Conservation (phyloP, 2,888 invertebrate genomes). For the Biston betularia region DNA sequence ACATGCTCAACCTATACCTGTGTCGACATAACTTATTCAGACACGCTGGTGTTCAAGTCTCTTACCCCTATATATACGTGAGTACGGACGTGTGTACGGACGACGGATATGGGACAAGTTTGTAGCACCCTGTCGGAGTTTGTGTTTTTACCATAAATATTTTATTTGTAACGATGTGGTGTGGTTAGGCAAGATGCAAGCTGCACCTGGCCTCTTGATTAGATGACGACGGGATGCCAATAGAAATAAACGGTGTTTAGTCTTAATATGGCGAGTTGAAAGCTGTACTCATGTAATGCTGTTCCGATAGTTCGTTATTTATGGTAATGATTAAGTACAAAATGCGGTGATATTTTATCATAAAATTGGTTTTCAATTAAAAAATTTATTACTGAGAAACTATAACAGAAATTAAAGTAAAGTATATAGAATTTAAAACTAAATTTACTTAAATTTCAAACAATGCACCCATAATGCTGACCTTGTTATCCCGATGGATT, state of each 20-base stretch:
- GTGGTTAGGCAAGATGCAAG: conserved; percentile 37
- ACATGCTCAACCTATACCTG: conserved; percentile 53
- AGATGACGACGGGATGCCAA: conserved; percentile 33
- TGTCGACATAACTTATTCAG: conserved; percentile 69
- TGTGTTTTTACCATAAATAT: conserved; percentile 54
- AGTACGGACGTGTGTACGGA: conserved; percentile 61
- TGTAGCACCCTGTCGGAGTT: conserved; percentile 50
- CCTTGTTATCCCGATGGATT: too few species aligned
- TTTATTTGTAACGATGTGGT: conserved; percentile 50
- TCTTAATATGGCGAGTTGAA: conserved; percentile 24
- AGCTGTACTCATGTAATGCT: conserved; percentile 12
- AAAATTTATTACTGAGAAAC: too few species aligned
- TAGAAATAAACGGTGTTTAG: conserved; percentile 20
- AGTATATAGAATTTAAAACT: too few species aligned
- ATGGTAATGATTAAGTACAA: background rate
- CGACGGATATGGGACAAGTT: conserved; percentile 60
- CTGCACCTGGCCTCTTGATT: conserved; percentile 36
- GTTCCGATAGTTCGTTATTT: conserved; percentile 9
- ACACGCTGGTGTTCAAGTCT: conserved; percentile 57
- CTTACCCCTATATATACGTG: conserved; percentile 49
- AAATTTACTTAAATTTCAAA: too few species aligned
- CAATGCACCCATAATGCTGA: too few species aligned
- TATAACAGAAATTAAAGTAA: too few species aligned
- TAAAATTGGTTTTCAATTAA: background rate
- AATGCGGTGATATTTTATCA: background rate